Percentiles rank a stretch among this genome's conserved stretches.
These are phyloP conservation scores for Herpetotheres cachinnans DNA, from an alignment of 2,113 vertebrate species.

Conservation along the genomic window DNA sequence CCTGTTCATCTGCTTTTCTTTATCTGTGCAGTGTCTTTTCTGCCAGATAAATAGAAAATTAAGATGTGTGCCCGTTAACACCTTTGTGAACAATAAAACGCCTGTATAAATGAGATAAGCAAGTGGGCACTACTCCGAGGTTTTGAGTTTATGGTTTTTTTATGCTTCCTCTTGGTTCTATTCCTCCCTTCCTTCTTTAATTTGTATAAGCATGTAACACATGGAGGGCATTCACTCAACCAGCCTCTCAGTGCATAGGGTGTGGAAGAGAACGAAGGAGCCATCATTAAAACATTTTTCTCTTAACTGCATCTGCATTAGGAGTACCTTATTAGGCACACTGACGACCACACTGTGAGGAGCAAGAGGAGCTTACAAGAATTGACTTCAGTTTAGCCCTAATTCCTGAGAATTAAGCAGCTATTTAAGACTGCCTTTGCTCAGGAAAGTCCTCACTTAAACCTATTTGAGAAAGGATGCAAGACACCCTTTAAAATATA, in stretches of 20 bases:
- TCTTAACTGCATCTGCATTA: neutral
- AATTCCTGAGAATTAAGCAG: neutral
- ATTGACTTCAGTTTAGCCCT: neutral
- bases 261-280: neutral
- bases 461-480: neutral
- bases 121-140: neutral
- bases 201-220: neutral
- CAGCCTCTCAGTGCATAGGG: neutral
- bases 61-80: neutral
- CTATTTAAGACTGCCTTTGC: neutral
- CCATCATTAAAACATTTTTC: neutral
- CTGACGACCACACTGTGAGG: fast-evolving
- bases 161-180: neutral
- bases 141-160: neutral
- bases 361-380: neutral
- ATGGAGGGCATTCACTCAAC: fast-evolving
- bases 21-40: neutral
- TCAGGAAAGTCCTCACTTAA: neutral
- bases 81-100: neutral
- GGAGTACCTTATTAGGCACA: neutral
- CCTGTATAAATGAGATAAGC: neutral
- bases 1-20: neutral
- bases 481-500: neutral
- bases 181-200: neutral
- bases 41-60: neutral